Conservation (phyloP, 2,888 invertebrate genomes). For the Bembecia ichneumoniformis region DNA sequence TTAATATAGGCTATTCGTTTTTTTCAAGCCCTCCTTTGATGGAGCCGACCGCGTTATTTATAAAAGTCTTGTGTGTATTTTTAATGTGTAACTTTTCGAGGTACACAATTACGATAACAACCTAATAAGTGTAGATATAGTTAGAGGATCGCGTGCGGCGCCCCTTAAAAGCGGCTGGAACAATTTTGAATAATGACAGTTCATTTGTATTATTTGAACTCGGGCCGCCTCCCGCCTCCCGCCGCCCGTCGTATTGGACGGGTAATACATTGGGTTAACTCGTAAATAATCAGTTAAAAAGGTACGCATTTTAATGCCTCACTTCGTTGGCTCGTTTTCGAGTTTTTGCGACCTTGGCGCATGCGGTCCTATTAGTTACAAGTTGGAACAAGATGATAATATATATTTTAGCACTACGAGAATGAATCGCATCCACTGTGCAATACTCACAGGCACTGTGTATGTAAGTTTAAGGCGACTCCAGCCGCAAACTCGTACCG, state of each 20-base stretch:
- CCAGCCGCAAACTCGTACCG: too few species aligned
- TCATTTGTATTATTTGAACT: slow-evolving; percentile 41
- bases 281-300: slow-evolving; percentile 34
- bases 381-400: slow-evolving; percentile 6
- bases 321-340: background rate
- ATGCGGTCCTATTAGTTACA: slow-evolving; percentile 34
- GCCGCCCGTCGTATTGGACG: slow-evolving; percentile 6
- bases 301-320: slow-evolving; percentile 14
- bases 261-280: slow-evolving; percentile 13
- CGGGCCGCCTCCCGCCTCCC: slow-evolving; percentile 14
- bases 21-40: background rate
- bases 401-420: too few species aligned
- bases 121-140: background rate
- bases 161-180: slow-evolving; percentile 4
- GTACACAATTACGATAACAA: background rate
- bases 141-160: slow-evolving; percentile 16
- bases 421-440: too few species aligned
- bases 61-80: background rate
- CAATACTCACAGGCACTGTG: too few species aligned
- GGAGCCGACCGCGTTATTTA: background rate
- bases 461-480: too few species aligned
- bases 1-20: background rate
- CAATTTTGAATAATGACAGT: slow-evolving; percentile 42
- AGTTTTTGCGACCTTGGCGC: slow-evolving; percentile 34
- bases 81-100: background rate